Base-by-base conservation (phyloP, 2,797 vertebrate species). In the Nyctalus aviator region DNA sequence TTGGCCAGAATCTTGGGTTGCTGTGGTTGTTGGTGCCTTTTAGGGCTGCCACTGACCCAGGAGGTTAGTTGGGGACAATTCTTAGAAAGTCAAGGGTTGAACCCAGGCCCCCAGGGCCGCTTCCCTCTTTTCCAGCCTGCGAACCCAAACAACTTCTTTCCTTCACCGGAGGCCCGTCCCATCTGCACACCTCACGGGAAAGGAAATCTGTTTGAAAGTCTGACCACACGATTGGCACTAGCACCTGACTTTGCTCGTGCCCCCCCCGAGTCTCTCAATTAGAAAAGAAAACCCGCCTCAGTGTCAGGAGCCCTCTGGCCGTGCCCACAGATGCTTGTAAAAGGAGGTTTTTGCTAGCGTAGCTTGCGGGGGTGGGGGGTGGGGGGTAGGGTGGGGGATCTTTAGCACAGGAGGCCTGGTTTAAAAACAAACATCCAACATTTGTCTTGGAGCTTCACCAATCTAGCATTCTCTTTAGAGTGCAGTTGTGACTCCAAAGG, bases 351-450 rank as follows among this genome's bases (percentile, higher is more conserved):
- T 79, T 62, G 50, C 15, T 75, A 15, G 88, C 48, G 55, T 50
- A 82, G 25, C 64, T 69, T 81, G 30, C 77, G 66, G 30, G n/a
- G 55, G 23, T 44, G 37, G 44, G 44, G 44, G 10, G 44, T 9
- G 44, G 44, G 44, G 44, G 44, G 41, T 1, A 5, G 41, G 41
- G 41, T 1, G 44, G 44, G 44, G 44, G 44, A 44, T 44, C 88
- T 94, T 84, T 46, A 72, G 78, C 73, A 57, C 55, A 84, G 82
- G 93, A 95, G 95, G 84, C 35, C 86, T 91, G 77, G 64, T 66
- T 96, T 95, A 92, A 94, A 95, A 97, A 95, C 96, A 97, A 97
- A 95, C 90, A 97, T 75, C 90, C 84, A 94, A 92, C 55, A 95
- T 96, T 97, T 97, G 66, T 93, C 66, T 97, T 97, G 96, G 94